Conservation (phyloP, 1,140 invertebrate species). For the Drosophila lacertosa region DNA sequence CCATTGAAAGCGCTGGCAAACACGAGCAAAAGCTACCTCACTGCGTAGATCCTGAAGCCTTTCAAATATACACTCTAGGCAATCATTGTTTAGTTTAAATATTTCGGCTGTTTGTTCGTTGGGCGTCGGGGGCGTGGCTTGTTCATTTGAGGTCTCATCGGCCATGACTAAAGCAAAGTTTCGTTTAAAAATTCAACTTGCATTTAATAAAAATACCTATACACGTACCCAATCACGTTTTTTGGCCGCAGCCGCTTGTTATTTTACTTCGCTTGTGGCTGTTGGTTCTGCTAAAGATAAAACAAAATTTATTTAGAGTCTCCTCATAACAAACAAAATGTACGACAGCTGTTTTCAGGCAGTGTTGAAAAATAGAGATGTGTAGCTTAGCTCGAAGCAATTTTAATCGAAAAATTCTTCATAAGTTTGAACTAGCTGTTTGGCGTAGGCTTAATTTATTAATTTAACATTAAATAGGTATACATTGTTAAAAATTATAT, state of each 20-base stretch:
- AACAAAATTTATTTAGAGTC: slow-evolving; percentile 16
- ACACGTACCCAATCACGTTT: neutral
- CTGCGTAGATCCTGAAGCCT: slow-evolving; percentile 57
- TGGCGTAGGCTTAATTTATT: neutral
- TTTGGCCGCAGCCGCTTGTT: neutral
- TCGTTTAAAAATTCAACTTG: neutral
- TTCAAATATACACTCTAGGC: slow-evolving; percentile 64
- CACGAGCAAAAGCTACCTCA: slow-evolving; percentile 58
- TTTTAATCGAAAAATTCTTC: neutral
- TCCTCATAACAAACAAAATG: slow-evolving; percentile 49
- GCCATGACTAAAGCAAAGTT: slow-evolving; percentile 27
- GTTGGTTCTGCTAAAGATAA: neutral
- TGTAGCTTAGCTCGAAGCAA: neutral
- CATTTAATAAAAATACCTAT: neutral
- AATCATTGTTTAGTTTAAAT: slow-evolving; percentile 67
- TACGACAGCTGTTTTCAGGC: slow-evolving; percentile 35
- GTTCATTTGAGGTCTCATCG: slow-evolving; percentile 20
- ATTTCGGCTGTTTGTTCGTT: slow-evolving; percentile 39
- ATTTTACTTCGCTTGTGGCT: neutral
- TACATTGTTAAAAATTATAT: too few relatives aligned
- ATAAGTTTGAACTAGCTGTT: neutral
- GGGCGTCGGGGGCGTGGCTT: neutral
- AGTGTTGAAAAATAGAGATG: slow-evolving; percentile 31
- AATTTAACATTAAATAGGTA: neutral
- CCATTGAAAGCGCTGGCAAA: slow-evolving; percentile 60